phyloP scores from a whole-genome alignment of 2,113 vertebrate species.

The Peromyscus leucopus region DNA sequence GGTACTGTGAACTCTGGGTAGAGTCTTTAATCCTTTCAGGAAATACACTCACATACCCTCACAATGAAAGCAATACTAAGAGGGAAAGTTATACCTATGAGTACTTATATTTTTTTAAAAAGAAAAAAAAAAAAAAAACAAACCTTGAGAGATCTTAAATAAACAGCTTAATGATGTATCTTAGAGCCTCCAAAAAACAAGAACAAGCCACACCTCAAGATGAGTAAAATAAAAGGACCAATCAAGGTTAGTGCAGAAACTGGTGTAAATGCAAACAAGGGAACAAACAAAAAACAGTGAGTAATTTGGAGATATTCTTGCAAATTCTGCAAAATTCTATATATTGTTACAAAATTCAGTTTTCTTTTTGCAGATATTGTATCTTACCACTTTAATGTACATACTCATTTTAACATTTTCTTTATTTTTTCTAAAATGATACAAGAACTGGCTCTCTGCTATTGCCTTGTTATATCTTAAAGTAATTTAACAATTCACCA shows the following conservation, averaged over 20 bases:
- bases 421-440: slow-evolving; percentile 48
- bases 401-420: background rate
- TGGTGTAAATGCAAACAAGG: background rate
- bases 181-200: background rate
- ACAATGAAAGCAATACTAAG: background rate
- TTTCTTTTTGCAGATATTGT: background rate
- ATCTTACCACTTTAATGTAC: slow-evolving; percentile 10
- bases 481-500: background rate
- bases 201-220: background rate
- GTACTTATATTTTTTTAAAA: background rate
- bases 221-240: background rate
- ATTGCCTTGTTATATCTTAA: background rate
- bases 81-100: background rate
- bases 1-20: background rate
- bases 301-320: background rate
- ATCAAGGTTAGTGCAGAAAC: background rate
- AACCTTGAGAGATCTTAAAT: background rate
- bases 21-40: background rate
- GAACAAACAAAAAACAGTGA: no score
- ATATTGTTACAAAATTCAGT: background rate
- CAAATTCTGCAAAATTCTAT: background rate
- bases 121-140: background rate
- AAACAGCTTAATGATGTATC: background rate
- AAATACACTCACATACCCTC: background rate
- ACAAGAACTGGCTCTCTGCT: background rate